Percentiles rank a stretch among this genome's conserved stretches.
These are phyloP conservation scores for Parazoanthus swiftii DNA, from an alignment of 92 coral and sea anemone genomes.

Conservation along the genomic window DNA sequence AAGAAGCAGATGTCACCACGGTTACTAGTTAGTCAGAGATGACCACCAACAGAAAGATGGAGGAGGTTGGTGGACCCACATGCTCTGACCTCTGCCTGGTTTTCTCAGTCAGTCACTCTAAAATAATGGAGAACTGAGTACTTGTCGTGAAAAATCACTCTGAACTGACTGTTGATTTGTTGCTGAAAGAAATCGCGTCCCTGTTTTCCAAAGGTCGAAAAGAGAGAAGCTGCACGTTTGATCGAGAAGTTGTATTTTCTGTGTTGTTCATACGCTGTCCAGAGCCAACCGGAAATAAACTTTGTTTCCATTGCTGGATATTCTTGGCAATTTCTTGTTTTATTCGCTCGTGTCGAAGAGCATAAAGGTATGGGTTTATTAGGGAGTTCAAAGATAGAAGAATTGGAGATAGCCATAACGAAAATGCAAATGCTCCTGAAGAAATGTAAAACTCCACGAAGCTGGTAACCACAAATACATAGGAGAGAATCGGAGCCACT, in stretches of 20 bases:
- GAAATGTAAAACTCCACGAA: constrained; percentile 11
- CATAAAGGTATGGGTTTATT: constrained; percentile 1
- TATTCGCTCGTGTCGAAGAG: not conserved
- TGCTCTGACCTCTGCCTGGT: no score
- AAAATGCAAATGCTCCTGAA: not conserved
- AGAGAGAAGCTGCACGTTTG: not conserved
- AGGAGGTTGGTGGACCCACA: no score
- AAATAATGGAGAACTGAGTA: no score
- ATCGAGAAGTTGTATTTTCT: not conserved
- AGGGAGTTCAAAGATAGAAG: not conserved
- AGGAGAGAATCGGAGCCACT: constrained; percentile 10
- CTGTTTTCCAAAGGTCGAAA: not conserved
- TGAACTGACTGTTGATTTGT: not conserved
- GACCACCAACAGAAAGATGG: no score
- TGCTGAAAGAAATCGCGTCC: not conserved
- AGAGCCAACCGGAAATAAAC: no score
- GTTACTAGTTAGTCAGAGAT: no score
- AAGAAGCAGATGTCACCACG: no score
- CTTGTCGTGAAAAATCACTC: no score
- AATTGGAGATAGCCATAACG: constrained; percentile 2
- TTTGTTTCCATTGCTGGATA: not conserved
- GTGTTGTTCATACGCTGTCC: not conserved
- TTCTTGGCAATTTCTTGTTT: not conserved
- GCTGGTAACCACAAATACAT: not conserved
- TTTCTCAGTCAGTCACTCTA: no score